Evolutionary conservation across 2,797 vertebrate species (phyloP).

Genomic region (Heterohyrax brucei): DNA sequence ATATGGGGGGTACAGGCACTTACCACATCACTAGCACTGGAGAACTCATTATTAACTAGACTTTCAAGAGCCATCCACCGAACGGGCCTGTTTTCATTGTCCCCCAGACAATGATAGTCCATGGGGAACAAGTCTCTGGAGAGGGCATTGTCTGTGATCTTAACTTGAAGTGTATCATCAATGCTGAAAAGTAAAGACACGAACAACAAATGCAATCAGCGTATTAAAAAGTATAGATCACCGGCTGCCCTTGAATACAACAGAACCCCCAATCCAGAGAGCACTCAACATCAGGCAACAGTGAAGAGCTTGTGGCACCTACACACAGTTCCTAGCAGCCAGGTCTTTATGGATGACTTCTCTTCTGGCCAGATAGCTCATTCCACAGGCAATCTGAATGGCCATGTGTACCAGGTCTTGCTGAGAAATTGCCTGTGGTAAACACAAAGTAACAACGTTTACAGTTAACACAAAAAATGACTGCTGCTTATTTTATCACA

Average conservation of each 20-base stretch:
- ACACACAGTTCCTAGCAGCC: constrained; percentile 99
- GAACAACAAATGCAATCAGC: constrained; percentile 60
- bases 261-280: constrained; percentile 10
- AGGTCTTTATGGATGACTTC: constrained; percentile 99
- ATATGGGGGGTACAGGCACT: constrained; percentile 75
- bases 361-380: constrained; percentile 98
- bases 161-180: constrained; percentile 98
- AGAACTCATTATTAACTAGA: constrained; percentile 98
- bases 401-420: constrained; percentile 99
- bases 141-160: constrained; percentile 99
- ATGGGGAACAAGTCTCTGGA: constrained; percentile 98
- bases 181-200: constrained; percentile 92
- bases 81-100: constrained; percentile 98
- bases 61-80: constrained; percentile 99
- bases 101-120: constrained; percentile 99
- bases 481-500: neutral
- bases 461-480: constrained; percentile 31
- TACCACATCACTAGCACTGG: constrained; percentile 99
- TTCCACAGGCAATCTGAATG: constrained; percentile 99
- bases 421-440: constrained; percentile 96
- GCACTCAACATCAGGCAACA: neutral
- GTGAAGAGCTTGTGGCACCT: constrained; percentile 89
- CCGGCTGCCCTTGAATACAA: neutral
- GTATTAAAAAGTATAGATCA: neutral
- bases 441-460: constrained; percentile 77